phyloP scores from a whole-genome alignment of 2,113 vertebrate genomes.

The Probosciger aterrimus region DNA sequence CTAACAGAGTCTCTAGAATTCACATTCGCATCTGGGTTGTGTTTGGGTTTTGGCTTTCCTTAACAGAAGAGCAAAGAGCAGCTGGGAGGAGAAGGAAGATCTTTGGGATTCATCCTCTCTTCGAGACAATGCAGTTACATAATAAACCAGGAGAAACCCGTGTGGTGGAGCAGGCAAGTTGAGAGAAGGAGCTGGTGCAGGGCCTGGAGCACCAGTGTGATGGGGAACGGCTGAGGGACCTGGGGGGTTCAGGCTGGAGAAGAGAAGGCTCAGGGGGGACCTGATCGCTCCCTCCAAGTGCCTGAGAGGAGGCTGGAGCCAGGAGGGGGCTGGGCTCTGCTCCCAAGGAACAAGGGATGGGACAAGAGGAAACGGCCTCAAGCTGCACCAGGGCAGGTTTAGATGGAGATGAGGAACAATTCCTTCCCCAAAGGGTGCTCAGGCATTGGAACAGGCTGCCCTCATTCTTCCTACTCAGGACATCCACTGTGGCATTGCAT shows the following conservation, averaged over 20 bases:
- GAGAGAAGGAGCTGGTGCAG: not conserved
- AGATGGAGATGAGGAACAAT: not conserved
- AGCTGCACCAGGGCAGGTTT: not conserved
- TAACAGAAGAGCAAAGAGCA: not conserved
- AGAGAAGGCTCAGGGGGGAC: not conserved
- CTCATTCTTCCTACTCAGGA: not conserved
- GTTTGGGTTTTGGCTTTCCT: constrained; percentile 12
- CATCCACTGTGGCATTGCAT: not conserved
- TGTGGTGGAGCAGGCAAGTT: not conserved
- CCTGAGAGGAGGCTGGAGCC: not conserved
- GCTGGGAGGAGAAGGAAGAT: not conserved
- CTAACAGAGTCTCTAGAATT: not conserved
- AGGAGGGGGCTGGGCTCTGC: too few relatives aligned
- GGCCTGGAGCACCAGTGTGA: not conserved
- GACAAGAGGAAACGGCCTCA: not conserved
- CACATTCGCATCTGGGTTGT: not conserved
- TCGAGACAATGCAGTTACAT: not conserved
- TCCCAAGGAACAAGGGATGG: not conserved
- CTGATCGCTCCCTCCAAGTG: not conserved
- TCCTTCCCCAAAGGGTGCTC: not conserved
- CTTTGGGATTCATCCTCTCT: not conserved
- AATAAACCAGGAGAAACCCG: not conserved
- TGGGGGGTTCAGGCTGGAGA: not conserved
- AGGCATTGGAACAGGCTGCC: not conserved
- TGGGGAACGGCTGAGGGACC: not conserved